Evolutionary conservation across 2,113 vertebrate genomes (phyloP).

Genomic region (Cephalopholis sonnerati): DNA sequence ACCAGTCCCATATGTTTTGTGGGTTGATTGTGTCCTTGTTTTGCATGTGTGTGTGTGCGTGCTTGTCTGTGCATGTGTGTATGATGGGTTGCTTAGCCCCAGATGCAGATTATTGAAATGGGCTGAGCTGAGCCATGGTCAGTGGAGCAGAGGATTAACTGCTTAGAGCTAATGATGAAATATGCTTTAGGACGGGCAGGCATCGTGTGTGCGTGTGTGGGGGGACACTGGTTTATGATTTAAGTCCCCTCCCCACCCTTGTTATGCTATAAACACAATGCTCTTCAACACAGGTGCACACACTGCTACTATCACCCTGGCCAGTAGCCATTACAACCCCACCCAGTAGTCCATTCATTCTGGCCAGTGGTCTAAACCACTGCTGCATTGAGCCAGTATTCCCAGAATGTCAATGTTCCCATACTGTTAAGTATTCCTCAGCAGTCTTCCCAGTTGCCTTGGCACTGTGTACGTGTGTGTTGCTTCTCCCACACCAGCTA

Average conservation of each 20-base stretch:
- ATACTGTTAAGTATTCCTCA: slow-evolving; percentile 78
- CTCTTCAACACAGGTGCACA: slow-evolving; percentile 36
- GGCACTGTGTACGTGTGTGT: slow-evolving; percentile 42
- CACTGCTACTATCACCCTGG: slow-evolving; percentile 31
- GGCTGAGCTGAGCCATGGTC: slow-evolving; percentile 77
- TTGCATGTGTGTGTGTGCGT: slow-evolving; percentile 29
- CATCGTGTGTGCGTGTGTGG: slow-evolving; percentile 26
- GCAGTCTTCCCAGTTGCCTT: slow-evolving; percentile 66
- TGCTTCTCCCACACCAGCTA: slow-evolving; percentile 58
- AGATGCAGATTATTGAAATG: slow-evolving; percentile 87
- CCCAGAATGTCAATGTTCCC: slow-evolving; percentile 65
- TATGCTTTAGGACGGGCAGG: slow-evolving; percentile 77
- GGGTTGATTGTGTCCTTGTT: slow-evolving; percentile 66
- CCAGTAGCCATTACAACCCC: slow-evolving; percentile 44
- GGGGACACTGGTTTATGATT: slow-evolving; percentile 55
- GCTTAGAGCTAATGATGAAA: slow-evolving; percentile 87
- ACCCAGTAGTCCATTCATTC: slow-evolving; percentile 45
- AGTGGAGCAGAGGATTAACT: slow-evolving; percentile 88
- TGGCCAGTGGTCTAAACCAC: slow-evolving; percentile 48
- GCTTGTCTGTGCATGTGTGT: slow-evolving; percentile 17
- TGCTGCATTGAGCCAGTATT: slow-evolving; percentile 41
- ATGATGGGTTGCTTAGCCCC: slow-evolving; percentile 71
- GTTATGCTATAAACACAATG: slow-evolving; percentile 50
- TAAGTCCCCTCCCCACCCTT: slow-evolving; percentile 11
- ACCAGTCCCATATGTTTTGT: slow-evolving; percentile 70